Evolutionary conservation across 2,888 invertebrate species (phyloP).

Genomic region (Aphidoletes aphidimyza): DNA sequence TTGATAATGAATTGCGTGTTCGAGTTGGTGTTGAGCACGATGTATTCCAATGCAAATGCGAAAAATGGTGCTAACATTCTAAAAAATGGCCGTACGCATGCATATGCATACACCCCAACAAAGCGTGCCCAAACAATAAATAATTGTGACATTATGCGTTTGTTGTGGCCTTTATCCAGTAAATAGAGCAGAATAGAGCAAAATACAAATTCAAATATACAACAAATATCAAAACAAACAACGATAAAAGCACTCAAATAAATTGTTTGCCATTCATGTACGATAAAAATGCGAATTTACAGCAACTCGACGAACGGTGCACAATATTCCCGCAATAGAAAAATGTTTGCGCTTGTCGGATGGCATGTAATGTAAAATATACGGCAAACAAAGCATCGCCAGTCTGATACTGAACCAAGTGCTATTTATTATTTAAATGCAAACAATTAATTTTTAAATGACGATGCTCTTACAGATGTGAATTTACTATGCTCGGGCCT

Average conservation of each 20-base stretch:
- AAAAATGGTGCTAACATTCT: not conserved
- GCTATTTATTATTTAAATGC: conserved; percentile 52
- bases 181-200: not conserved
- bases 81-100: conserved; percentile 9
- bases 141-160: conserved; percentile 49
- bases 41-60: conserved; percentile 19
- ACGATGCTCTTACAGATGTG: not conserved
- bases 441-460: conserved; percentile 52
- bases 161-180: not conserved
- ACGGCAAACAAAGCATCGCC: conserved; percentile 8
- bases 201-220: not conserved
- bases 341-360: not conserved
- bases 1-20: conserved; percentile 22
- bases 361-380: not conserved
- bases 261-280: not conserved
- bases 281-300: not conserved
- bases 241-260: conserved; percentile 30
- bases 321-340: not conserved
- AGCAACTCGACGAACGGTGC: too few species aligned
- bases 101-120: not conserved
- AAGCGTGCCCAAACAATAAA: conserved; percentile 14
- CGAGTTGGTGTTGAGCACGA: not conserved
- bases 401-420: not conserved
- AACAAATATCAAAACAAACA: conserved; percentile 27
- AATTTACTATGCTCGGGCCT: not conserved